phyloP scores from a whole-genome alignment of 2,113 vertebrate genomes.

The Panthera tigris region DNA sequence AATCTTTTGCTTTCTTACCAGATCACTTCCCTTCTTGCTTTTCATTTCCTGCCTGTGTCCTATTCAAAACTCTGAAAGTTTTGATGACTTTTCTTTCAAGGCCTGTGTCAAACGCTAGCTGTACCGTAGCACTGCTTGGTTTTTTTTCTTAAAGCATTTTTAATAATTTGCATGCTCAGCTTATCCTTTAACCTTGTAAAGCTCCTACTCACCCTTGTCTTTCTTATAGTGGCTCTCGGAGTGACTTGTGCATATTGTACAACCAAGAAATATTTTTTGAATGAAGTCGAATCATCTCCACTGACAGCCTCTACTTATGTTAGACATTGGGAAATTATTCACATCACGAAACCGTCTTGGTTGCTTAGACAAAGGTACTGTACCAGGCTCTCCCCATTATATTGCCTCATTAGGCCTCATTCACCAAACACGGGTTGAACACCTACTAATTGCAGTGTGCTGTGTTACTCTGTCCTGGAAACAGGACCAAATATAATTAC shows the following conservation, averaged over 20 bases:
- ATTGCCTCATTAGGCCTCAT: conserved; percentile 75
- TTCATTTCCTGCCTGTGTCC: neutral
- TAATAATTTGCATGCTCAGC: neutral
- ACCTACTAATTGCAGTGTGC: conserved; percentile 77
- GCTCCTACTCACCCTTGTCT: neutral
- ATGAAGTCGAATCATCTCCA: conserved; percentile 49
- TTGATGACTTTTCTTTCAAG: neutral
- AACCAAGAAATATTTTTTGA: conserved; percentile 43
- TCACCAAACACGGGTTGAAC: conserved; percentile 75
- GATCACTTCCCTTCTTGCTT: neutral
- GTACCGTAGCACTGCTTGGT: neutral
- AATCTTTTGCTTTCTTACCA: neutral
- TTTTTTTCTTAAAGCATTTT: neutral
- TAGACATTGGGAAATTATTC: conserved; percentile 69
- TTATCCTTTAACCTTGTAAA: neutral
- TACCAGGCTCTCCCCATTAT: conserved; percentile 53
- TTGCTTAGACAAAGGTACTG: conserved; percentile 65
- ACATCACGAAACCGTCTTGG: conserved; percentile 65
- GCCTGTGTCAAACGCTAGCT: neutral
- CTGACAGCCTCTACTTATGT: conserved; percentile 41
- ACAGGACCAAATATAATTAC: conserved; percentile 72
- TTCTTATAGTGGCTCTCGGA: neutral
- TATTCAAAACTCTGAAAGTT: neutral
- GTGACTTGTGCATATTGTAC: neutral
- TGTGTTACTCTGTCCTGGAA: conserved; percentile 70